Conservation (phyloP, 2,113 vertebrate species). For the Antechinus flavipes region DNA sequence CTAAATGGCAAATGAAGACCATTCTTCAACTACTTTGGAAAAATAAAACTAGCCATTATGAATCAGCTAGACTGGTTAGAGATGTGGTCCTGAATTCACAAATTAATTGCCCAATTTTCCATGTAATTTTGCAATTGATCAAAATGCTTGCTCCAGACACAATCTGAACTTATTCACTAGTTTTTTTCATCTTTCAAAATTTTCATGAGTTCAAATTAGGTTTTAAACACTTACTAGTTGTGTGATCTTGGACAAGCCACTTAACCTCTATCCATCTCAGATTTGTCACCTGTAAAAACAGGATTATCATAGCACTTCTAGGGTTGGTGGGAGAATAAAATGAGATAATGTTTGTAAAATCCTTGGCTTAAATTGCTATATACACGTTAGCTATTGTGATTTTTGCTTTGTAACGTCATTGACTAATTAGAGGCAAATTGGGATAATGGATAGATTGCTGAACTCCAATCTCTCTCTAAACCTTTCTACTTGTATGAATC, state of each 20-base stretch:
- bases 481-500: neutral
- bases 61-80: neutral
- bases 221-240: neutral
- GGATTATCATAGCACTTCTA: neutral
- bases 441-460: neutral
- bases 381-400: neutral
- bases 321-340: neutral
- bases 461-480: neutral
- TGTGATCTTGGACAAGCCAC: neutral
- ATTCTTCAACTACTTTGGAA: neutral
- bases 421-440: neutral
- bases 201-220: neutral
- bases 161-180: neutral
- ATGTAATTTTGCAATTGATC: neutral
- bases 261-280: neutral
- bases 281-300: neutral
- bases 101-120: neutral
- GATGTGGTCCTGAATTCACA: neutral
- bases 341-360: neutral
- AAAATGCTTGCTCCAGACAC: neutral
- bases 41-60: neutral
- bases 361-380: neutral
- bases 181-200: neutral
- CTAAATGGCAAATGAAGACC: neutral
- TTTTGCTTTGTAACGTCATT: neutral